A percentile compares a stretch with the other conserved stretches of the same genome.
These are phyloP conservation scores for Beris chalybata DNA, from an alignment of 2,888 invertebrate genomes.

Conservation along the genomic window DNA sequence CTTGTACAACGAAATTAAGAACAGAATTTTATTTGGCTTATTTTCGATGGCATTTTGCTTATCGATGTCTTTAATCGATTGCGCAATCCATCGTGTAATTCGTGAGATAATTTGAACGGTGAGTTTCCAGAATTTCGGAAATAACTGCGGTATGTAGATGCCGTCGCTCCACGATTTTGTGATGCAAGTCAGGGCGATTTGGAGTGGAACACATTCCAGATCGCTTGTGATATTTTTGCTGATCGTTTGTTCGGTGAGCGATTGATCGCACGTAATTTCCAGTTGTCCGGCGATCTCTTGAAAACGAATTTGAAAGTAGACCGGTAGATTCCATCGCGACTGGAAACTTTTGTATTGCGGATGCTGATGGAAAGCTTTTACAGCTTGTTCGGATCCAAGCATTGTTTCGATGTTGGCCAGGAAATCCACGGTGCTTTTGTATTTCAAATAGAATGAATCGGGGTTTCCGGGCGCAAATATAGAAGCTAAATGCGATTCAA, in stretches of 20 bases:
- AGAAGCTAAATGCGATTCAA: constrained; percentile 77
- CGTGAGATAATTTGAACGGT: constrained; percentile 81
- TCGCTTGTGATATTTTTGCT: constrained; percentile 38
- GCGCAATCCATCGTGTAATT: constrained; percentile 72
- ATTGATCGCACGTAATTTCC: constrained; percentile 48
- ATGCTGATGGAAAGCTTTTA: constrained; percentile 65
- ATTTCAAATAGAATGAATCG: constrained; percentile 81
- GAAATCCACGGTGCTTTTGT: constrained; percentile 76
- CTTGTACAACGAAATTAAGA: constrained; percentile 32
- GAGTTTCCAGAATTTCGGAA: constrained; percentile 86
- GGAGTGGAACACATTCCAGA: constrained; percentile 49
- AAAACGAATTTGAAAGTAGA: constrained; percentile 91
- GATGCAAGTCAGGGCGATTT: constrained; percentile 60
- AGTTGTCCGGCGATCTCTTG: constrained; percentile 82
- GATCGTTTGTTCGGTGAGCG: constrained; percentile 44
- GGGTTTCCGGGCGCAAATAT: constrained; percentile 94
- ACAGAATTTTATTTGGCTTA: constrained; percentile 9
- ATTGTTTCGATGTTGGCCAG: constrained; percentile 69
- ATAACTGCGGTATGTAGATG: constrained; percentile 76
- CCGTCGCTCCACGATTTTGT: constrained; percentile 75
- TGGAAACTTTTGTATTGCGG: constrained; percentile 77
- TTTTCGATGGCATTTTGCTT: constrained; percentile 4
- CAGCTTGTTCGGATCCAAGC: constrained; percentile 60
- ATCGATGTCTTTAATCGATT: constrained; percentile 12
- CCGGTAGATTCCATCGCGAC: constrained; percentile 89